A percentile compares a stretch with the other conserved stretches of the same genome.
Evolutionary conservation across 2,888 invertebrate species (phyloP).

Genomic region (Podabrus alpinus): DNA sequence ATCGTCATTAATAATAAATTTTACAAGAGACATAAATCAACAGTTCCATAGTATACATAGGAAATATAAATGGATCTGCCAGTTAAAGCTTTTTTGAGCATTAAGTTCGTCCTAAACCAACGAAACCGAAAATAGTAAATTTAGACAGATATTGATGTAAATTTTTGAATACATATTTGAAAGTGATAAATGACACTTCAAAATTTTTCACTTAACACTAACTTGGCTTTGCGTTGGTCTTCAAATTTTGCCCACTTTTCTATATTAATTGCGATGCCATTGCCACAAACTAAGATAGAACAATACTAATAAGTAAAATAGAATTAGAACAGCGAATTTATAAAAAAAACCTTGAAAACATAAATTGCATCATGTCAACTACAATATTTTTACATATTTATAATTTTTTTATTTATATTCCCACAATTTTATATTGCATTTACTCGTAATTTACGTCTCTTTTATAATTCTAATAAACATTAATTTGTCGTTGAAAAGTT

Average conservation of each 20-base stretch:
- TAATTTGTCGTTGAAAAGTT: background rate
- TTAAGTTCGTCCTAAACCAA: background rate
- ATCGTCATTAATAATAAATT: background rate
- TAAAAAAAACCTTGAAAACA: background rate
- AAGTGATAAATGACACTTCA: background rate
- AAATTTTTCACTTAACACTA: background rate
- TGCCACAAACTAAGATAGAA: background rate
- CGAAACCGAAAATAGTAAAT: background rate
- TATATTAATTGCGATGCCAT: background rate
- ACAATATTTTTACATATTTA: background rate
- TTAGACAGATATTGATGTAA: background rate
- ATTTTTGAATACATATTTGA: background rate
- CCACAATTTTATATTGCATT: background rate
- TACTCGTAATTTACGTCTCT: background rate
- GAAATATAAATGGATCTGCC: background rate
- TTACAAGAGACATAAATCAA: background rate
- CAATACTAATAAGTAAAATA: background rate
- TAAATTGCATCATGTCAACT: background rate
- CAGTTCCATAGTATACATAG: background rate
- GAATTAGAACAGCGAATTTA: background rate
- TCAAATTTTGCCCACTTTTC: background rate
- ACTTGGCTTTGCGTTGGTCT: background rate
- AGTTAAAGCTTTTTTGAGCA: background rate
- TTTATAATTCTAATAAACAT: background rate
- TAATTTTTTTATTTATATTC: background rate